These are phyloP conservation scores for Tiaroga cobitis DNA, from an alignment of 2,797 vertebrate genomes.

Conservation along the genomic window DNA sequence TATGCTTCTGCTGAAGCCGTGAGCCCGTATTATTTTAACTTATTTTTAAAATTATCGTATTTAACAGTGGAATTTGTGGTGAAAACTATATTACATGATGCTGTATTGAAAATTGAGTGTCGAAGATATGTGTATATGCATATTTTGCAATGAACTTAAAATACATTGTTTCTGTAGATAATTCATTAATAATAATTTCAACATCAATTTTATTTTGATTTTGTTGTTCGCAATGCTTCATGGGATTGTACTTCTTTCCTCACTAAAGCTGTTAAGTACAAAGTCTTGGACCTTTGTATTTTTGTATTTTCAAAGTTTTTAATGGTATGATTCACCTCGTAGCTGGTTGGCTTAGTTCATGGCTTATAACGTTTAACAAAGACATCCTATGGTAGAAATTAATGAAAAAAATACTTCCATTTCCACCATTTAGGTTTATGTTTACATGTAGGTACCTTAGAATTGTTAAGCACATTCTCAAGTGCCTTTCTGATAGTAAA, in stretches of 20 bases:
- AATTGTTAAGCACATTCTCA: neutral
- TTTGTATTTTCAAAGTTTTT: neutral
- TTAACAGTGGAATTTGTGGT: neutral
- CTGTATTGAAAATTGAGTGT: too few relatives aligned
- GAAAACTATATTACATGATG: neutral
- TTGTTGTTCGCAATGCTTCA: neutral
- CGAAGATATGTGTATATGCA: too few relatives aligned
- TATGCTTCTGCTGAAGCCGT: too few relatives aligned
- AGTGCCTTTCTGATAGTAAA: neutral
- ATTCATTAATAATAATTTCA: too few relatives aligned
- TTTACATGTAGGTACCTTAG: conserved; percentile 1
- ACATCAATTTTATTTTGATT: neutral
- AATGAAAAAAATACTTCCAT: too few relatives aligned
- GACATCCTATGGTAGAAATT: too few relatives aligned
- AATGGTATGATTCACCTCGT: neutral
- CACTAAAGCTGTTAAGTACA: neutral
- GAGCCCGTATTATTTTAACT: too few relatives aligned
- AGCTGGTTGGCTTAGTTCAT: neutral
- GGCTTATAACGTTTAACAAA: neutral
- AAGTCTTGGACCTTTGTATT: neutral
- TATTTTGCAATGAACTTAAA: too few relatives aligned
- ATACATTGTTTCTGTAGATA: neutral
- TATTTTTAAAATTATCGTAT: neutral
- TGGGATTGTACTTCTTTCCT: neutral
- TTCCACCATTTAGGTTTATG: neutral